Evolutionary conservation across 2,113 vertebrate genomes (phyloP).

Genomic region (Nycticorax nycticorax): DNA sequence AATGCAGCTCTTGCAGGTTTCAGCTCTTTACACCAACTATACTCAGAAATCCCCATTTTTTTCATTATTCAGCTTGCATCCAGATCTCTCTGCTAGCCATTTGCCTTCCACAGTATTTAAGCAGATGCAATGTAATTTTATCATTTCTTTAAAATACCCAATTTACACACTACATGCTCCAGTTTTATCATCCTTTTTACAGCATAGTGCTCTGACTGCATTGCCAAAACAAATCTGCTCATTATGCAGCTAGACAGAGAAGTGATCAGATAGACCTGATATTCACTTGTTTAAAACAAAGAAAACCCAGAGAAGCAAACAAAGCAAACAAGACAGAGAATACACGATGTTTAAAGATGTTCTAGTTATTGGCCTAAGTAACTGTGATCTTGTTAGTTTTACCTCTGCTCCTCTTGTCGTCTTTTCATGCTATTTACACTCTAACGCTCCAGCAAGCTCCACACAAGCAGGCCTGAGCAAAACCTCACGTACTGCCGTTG

Average conservation of each 20-base stretch:
- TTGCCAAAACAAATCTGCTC: slow-evolving; percentile 11
- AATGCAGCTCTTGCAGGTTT: background rate
- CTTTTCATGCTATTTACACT: background rate
- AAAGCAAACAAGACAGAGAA: background rate
- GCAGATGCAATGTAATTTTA: background rate
- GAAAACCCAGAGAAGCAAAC: background rate
- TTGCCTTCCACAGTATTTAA: background rate
- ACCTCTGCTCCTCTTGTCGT: fast-evolving
- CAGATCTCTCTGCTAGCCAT: background rate
- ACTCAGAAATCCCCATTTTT: background rate
- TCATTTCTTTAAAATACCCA: background rate
- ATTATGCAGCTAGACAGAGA: background rate
- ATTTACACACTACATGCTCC: background rate
- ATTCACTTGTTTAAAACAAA: background rate
- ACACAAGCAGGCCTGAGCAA: fast-evolving
- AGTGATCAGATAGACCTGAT: background rate
- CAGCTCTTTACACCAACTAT: background rate
- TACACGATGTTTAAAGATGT: background rate
- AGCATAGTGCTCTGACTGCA: background rate
- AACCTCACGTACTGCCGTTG: background rate
- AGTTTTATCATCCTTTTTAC: background rate
- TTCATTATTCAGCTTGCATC: background rate
- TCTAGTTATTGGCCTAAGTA: background rate
- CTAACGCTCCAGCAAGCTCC: background rate
- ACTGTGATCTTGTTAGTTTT: background rate